Base-by-base conservation (phyloP, 2,888 invertebrate species). In the Pollenia labialis region DNA sequence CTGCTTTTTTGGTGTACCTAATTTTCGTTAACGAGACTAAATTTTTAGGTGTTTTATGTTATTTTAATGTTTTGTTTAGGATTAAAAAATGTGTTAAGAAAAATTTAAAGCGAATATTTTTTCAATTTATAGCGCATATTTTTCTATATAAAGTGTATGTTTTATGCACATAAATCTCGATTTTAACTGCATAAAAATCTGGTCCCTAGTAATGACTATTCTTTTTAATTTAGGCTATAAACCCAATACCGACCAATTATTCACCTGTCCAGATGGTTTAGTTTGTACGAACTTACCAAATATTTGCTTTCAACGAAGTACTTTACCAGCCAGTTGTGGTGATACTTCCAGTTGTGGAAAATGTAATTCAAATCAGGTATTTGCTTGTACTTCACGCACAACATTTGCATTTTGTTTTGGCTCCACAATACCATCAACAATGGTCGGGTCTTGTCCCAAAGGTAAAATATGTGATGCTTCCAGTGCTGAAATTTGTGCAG, bases 351-450 rank as follows among this genome's bases (percentile, higher is more conserved):
- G 89, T 79, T 92, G 93, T 85, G 91, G 90, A 0, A 81, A 85
- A 3, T 92, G 92, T 81, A 91, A 90, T 81, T 80, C 62, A 14
- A 90, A 90, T 46, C 88, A 90, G n/a, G 89, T 89, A 0, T 92
- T 93, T 71, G 91, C 92, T 8, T 92, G 92, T 64, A 92, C 90
- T 40, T 89, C 92, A 1, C 89, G 90, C 12, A 89, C 85, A 12
- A 92, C 91, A 2, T 92, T 93, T 85, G 88, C 90, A 4, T 91
- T 93, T 64, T 92, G 92, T 72, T 93, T 91, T 69, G 93, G 93
- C 12, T 90, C 91, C 32, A 76, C 71, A 0, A 86, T 68, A n/a
- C 90, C 91, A 0, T 88, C 90, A 1, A 75, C 89, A 14, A 90
- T 90, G 3, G 84, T 72, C 2, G 92, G 93, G 3, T 88, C 62